Evolutionary conservation across 2,113 vertebrate species (phyloP).

Genomic region (Colius striatus): DNA sequence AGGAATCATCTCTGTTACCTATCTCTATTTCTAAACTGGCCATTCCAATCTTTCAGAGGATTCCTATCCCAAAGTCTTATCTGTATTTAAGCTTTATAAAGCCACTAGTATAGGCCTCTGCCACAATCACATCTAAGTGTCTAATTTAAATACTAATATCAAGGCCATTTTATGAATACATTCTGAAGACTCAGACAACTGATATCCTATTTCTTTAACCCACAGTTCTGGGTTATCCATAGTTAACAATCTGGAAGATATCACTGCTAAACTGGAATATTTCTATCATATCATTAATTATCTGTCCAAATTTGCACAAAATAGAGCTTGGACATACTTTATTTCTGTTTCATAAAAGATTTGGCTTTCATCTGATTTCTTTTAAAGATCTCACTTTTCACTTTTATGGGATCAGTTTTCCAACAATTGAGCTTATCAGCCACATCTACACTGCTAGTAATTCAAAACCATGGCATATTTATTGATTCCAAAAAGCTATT

Average conservation of each 20-base stretch:
- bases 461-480: constrained; percentile 58
- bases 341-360: background rate
- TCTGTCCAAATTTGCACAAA: background rate
- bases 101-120: background rate
- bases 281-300: background rate
- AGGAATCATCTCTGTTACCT: background rate
- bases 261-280: background rate
- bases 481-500: constrained; percentile 67
- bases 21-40: background rate
- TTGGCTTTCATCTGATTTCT: constrained; percentile 23
- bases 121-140: background rate
- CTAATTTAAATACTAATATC: background rate
- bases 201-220: background rate
- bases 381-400: constrained; percentile 39
- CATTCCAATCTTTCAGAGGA: background rate
- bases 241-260: background rate
- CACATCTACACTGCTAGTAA: constrained; percentile 44
- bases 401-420: constrained; percentile 51
- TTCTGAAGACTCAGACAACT: background rate
- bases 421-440: constrained; percentile 50
- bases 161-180: background rate
- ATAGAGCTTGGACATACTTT: background rate
- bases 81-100: background rate
- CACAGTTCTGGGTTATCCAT: background rate
- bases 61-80: background rate